Conservation (phyloP, 2,797 vertebrate species). For the Tarsius wallacei region DNA sequence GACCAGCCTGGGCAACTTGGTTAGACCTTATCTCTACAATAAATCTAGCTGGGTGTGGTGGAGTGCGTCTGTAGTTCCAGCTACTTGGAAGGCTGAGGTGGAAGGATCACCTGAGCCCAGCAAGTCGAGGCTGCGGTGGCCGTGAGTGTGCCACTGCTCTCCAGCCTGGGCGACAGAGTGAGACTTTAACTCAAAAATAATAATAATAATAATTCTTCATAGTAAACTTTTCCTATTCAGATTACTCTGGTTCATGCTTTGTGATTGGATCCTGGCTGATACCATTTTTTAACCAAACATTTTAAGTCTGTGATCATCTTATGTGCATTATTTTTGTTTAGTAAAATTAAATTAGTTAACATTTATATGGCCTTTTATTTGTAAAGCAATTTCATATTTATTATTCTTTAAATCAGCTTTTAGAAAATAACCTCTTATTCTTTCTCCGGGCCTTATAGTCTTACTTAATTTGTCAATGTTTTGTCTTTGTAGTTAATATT, state of each 20-base stretch:
- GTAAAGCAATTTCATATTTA: conserved; percentile 18
- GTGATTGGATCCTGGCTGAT: not conserved
- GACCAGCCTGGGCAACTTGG: no score
- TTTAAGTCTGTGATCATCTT: conserved; percentile 8
- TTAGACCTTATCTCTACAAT: no score
- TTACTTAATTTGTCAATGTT: not conserved
- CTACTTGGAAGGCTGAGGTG: no score
- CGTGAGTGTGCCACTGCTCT: no score
- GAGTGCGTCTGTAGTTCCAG: no score
- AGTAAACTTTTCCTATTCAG: conserved; percentile 40
- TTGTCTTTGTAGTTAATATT: conserved; percentile 33
- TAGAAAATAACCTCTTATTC: not conserved
- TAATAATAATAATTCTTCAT: not conserved
- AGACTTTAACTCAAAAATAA: no score
- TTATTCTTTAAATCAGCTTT: conserved; percentile 33
- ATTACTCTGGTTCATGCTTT: conserved; percentile 17
- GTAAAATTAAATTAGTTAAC: conserved; percentile 45
- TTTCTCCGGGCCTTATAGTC: not conserved
- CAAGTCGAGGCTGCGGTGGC: no score
- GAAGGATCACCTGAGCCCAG: no score
- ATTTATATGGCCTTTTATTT: conserved; percentile 36
- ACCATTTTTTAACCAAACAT: not conserved
- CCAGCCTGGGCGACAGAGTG: no score
- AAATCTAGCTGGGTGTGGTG: no score
- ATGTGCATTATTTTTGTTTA: conserved; percentile 23